Evolutionary conservation across 92 coral and sea anemone species (phyloP), one percentile per base, ranked within the genome.

Genomic region (Zoanthus sociatus): DNA sequence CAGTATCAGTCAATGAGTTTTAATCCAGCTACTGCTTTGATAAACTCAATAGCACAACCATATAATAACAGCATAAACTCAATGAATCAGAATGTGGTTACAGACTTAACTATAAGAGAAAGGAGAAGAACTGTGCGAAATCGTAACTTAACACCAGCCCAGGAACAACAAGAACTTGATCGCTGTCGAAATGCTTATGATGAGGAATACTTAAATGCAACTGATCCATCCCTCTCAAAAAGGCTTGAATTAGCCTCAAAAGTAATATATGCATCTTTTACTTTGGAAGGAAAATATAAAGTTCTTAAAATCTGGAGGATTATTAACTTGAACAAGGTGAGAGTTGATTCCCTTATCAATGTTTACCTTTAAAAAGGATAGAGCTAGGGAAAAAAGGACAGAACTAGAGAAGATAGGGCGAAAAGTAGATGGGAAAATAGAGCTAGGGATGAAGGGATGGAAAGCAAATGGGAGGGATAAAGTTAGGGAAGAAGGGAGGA

Each of bases 271-370:
- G 31, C 81, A 13, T 88, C 88, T 63, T 83, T 63, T 21, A 51
- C 61, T 30, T 76, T 93, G 31, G 90, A 84, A 32, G 46, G 56
- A 32, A 97, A 95, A 88, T 97, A 97, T 82, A 53, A 86, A 48
- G 86, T 93, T 45, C 94, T 97, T 78, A 86, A 93, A 58, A 84
- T 92, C n/a, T 70, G 69, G 73, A 33, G 75, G 61, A 70, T 97
- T 70, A 33, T 95, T 78, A 91, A 95, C 1, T 51, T 84, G 64
- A 97, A 97, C 82, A 72, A 87, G 93, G 99, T 96, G 56, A 44
- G 89, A 78, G 56, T 78, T 76, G 42, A 9, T 48, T 31, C 42
- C 3, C 42, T 37, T 2, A 37, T 2, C 42, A 37, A 37, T 37
- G 42, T 37, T 37, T 37, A 37, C 42, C 42, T 37, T 26, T 26